Evolutionary conservation across 2,797 vertebrate genomes (phyloP).

Genomic region (Peromyscus eremicus): DNA sequence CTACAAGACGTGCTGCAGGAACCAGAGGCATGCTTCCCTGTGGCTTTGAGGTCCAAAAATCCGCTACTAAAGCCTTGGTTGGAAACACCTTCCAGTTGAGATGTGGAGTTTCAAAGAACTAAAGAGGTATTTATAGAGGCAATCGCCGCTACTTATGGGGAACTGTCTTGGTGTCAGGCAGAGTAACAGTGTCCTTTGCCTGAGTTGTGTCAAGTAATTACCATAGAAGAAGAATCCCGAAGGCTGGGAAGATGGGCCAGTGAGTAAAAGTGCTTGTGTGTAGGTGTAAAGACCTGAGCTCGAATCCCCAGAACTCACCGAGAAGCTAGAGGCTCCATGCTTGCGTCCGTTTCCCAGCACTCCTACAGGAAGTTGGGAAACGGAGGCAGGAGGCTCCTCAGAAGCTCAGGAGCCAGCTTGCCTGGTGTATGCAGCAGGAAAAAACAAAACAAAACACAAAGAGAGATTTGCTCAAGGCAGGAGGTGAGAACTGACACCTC

Average conservation of each 20-base stretch:
- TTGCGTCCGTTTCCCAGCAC: background rate
- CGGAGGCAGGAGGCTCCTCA: no score
- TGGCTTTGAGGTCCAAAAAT: background rate
- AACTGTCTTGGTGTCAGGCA: background rate
- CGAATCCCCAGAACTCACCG: background rate
- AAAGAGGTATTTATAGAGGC: background rate
- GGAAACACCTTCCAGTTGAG: background rate
- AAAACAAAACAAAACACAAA: background rate
- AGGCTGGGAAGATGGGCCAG: no score
- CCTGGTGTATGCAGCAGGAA: background rate
- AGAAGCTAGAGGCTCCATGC: background rate
- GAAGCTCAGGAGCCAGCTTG: background rate
- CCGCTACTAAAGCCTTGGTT: background rate
- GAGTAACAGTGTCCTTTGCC: background rate
- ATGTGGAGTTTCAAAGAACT: background rate
- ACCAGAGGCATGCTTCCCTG: background rate
- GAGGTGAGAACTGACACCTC: background rate
- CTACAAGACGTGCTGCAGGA: accelerated
- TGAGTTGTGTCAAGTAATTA: background rate
- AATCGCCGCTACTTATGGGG: accelerated
- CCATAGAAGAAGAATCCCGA: background rate
- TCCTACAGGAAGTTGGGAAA: background rate
- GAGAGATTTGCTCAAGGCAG: background rate
- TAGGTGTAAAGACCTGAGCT: background rate
- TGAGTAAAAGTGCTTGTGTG: background rate